Conservation (phyloP, 2,797 vertebrate species). For the Amniataba percoides region DNA sequence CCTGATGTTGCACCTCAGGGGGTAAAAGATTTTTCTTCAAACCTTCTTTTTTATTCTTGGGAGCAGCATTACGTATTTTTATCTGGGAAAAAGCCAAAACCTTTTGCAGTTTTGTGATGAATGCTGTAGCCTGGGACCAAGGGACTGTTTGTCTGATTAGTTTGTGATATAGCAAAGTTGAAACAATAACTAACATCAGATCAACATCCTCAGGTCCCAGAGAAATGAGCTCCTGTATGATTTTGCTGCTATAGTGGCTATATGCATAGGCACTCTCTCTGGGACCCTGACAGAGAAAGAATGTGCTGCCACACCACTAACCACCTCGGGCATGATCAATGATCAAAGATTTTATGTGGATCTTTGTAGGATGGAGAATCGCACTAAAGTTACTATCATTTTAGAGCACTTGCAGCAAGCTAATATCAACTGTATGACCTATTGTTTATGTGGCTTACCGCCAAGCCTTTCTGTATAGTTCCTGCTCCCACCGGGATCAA, state of each 20-base stretch:
- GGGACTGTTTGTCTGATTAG: too few species aligned
- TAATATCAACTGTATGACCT: constrained; percentile 14
- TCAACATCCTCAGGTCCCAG: neutral
- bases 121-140: neutral
- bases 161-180: neutral
- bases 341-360: neutral
- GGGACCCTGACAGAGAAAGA: neutral
- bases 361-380: constrained; percentile 8
- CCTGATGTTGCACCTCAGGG: neutral
- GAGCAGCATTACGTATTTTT: neutral
- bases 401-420: neutral
- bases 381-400: neutral
- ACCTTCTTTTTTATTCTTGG: neutral
- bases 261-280: too few species aligned
- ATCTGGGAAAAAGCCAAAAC: neutral
- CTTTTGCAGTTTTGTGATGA: neutral
- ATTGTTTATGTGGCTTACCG: constrained; percentile 38
- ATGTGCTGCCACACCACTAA: neutral
- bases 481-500: constrained; percentile 37
- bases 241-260: neutral
- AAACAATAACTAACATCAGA: too few species aligned
- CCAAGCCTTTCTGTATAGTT: constrained; percentile 19
- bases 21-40: neutral
- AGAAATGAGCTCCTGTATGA: neutral
- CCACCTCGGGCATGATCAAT: neutral